phyloP scores from a whole-genome alignment of 2,113 vertebrate species.

The Microcebus griseorufus region DNA sequence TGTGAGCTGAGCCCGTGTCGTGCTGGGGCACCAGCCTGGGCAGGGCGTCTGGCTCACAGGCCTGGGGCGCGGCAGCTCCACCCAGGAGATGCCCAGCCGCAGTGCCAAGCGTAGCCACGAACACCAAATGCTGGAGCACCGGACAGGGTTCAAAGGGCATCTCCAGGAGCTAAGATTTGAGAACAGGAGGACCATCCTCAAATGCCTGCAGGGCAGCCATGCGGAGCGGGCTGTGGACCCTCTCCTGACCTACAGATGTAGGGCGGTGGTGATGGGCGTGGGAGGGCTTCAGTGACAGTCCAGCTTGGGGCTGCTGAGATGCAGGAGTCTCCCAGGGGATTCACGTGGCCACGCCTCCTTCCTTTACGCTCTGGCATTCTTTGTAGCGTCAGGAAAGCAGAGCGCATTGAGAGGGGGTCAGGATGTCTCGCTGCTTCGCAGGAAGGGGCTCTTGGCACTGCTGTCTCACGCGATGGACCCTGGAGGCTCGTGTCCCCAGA shows the following conservation, averaged over 20 bases:
- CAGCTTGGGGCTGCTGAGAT: neutral
- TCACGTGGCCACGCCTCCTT: no score
- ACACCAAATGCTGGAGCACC: neutral
- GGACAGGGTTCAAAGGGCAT: neutral
- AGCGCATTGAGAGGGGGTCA: fast-evolving
- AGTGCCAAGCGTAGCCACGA: fast-evolving
- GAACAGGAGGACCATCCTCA: neutral
- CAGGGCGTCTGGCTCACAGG: fast-evolving
- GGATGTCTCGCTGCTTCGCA: neutral
- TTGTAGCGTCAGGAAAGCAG: neutral
- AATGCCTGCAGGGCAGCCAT: fast-evolving
- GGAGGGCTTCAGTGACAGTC: no score
- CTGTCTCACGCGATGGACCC: neutral
- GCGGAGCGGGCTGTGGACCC: fast-evolving
- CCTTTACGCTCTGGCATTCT: no score
- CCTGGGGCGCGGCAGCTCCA: fast-evolving
- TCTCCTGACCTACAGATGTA: neutral
- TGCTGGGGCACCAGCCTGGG: fast-evolving
- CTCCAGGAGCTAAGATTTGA: no score
- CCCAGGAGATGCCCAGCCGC: neutral
- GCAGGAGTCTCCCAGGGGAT: fast-evolving
- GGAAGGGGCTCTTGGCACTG: neutral
- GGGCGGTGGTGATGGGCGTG: no score
- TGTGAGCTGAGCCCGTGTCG: fast-evolving
- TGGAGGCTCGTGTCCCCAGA: neutral